Evolutionary conservation across 2,888 invertebrate genomes (phyloP).

Genomic region (Dryobota labecula): DNA sequence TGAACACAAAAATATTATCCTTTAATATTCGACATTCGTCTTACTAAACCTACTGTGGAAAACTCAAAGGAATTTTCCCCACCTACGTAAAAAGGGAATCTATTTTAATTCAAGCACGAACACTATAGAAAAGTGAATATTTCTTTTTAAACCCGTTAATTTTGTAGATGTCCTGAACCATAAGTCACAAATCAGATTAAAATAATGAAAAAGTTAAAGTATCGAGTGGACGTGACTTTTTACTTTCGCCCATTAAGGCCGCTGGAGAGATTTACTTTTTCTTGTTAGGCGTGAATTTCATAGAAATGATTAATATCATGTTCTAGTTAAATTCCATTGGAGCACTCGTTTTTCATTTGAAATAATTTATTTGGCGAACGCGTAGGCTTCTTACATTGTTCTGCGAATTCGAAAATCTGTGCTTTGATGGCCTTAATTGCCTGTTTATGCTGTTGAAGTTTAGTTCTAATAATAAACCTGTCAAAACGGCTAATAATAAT

Average conservation of each 20-base stretch:
- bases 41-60: slow-evolving; percentile 7
- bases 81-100: slow-evolving; percentile 4
- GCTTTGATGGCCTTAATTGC: slow-evolving; percentile 4
- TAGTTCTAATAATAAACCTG: background rate
- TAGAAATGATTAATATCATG: slow-evolving; percentile 37
- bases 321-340: slow-evolving; percentile 18
- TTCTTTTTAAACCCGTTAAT: slow-evolving; percentile 24
- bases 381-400: background rate
- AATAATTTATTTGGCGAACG: slow-evolving; percentile 19
- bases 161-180: slow-evolving; percentile 17
- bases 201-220: slow-evolving; percentile 59
- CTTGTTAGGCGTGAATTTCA: slow-evolving; percentile 41
- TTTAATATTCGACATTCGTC: slow-evolving; percentile 22
- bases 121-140: slow-evolving; percentile 1
- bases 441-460: background rate
- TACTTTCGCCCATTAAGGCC: slow-evolving; percentile 28
- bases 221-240: slow-evolving; percentile 59
- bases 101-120: slow-evolving; percentile 8
- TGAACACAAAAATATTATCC: no score
- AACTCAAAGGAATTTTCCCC: slow-evolving; percentile 6
- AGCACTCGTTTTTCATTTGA: background rate
- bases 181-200: slow-evolving; percentile 47
- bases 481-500: background rate
- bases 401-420: background rate
- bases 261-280: slow-evolving; percentile 45